A percentile compares a stretch with the other conserved stretches of the same genome.
Conservation (phyloP, 2,113 vertebrate genomes). For the Lamprotornis superbus region DNA sequence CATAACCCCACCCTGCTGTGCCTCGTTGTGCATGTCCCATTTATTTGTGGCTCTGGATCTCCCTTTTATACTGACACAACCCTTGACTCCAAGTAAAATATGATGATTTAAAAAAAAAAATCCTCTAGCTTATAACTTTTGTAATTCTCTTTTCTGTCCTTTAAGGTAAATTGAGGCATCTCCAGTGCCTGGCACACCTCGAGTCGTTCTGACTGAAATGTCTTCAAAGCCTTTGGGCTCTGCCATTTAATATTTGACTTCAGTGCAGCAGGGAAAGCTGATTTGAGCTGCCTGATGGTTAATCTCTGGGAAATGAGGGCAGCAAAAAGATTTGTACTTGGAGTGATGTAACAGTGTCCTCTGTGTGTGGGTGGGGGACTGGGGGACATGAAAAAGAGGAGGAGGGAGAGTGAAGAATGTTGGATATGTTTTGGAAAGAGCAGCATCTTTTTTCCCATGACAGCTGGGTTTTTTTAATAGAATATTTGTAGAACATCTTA, state of each 20-base stretch:
- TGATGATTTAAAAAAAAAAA: not conserved
- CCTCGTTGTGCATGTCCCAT: not conserved
- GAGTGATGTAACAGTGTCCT: not conserved
- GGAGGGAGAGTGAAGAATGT: not conserved
- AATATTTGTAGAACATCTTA: not conserved
- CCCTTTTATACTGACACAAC: not conserved
- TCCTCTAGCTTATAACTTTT: not conserved
- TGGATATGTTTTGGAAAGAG: not conserved
- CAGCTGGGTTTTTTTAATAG: not conserved
- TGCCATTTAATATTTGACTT: not conserved
- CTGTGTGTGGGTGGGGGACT: not conserved
- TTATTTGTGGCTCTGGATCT: not conserved
- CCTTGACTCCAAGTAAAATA: not conserved
- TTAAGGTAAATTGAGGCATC: not conserved
- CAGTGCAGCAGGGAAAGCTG: not conserved
- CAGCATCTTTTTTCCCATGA: not conserved
- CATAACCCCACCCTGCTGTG: not conserved
- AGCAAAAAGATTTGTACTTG: not conserved
- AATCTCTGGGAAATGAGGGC: slow-evolving; percentile 55
- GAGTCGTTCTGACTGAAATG: accelerated
- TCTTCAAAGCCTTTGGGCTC: not conserved
- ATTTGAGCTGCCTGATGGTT: slow-evolving; percentile 4
- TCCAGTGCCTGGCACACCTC: not conserved
- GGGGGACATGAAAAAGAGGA: not conserved
- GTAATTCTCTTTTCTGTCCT: not conserved